Conservation (phyloP, 1,140 invertebrate species). For the Bombus waltoni region DNA sequence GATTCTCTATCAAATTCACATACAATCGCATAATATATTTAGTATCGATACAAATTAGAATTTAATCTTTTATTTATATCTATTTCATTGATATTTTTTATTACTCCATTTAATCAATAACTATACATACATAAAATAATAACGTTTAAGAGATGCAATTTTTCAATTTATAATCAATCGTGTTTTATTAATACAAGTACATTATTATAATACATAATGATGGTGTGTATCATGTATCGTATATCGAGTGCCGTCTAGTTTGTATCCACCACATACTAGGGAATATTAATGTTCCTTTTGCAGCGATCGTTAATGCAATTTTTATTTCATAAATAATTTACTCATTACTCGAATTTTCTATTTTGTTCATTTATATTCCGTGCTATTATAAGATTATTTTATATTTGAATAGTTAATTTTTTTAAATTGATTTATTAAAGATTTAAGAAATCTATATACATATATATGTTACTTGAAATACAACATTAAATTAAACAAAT, state of each 20-base stretch:
- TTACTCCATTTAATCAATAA: background rate
- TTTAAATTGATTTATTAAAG: too few relatives aligned
- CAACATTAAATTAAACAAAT: background rate
- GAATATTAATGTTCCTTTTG: constrained; percentile 22
- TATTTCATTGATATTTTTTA: background rate
- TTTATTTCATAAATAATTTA: background rate
- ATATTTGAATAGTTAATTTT: background rate
- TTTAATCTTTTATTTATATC: background rate
- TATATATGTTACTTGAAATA: too few relatives aligned
- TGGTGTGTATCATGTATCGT: background rate
- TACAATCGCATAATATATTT: background rate
- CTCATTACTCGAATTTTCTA: background rate
- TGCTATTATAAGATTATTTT: background rate
- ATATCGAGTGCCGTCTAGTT: constrained; percentile 39
- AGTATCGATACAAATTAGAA: background rate
- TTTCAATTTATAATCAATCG: too few relatives aligned
- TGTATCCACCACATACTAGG: constrained; percentile 28
- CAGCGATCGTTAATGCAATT: constrained; percentile 10
- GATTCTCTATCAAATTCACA: background rate
- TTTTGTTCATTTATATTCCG: background rate
- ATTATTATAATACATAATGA: background rate
- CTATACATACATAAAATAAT: background rate
- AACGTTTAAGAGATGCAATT: too few relatives aligned
- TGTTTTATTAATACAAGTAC: background rate
- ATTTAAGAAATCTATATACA: too few relatives aligned